Percentiles rank a stretch among this genome's conserved stretches.
Evolutionary conservation across 2,888 invertebrate genomes (phyloP).

Genomic region (Phrixothrix hirtus): DNA sequence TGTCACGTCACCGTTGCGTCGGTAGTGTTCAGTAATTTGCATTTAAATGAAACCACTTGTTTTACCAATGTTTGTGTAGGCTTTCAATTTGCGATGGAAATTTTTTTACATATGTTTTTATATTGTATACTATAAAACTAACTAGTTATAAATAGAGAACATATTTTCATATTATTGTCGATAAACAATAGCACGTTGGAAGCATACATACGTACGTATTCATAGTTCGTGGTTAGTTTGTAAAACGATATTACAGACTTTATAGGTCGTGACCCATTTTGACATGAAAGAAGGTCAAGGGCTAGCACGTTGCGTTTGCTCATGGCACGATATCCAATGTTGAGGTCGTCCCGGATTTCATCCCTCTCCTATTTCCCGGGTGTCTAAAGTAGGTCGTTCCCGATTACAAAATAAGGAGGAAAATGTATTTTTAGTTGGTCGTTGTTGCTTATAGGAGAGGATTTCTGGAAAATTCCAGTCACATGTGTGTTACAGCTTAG

Average conservation of each 20-base stretch:
- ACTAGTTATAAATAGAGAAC: too few species aligned
- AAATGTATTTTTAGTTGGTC: constrained; percentile 20
- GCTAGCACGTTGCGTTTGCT: constrained; percentile 15
- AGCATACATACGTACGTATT: too few species aligned
- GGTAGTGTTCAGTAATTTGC: too few species aligned
- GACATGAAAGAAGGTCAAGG: constrained; percentile 21
- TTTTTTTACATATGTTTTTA: too few species aligned
- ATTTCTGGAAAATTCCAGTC: background rate
- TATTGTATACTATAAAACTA: too few species aligned
- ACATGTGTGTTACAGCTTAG: background rate
- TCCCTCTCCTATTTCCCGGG: constrained; percentile 23
- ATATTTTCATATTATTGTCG: too few species aligned
- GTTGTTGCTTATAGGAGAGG: constrained; percentile 9
- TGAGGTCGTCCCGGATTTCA: constrained; percentile 29
- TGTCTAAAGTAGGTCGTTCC: constrained; percentile 21
- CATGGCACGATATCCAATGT: constrained; percentile 18
- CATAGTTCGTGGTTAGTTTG: too few species aligned
- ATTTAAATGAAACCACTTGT: too few species aligned
- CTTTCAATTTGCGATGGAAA: too few species aligned
- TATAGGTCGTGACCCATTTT: constrained; percentile 25
- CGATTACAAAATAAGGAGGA: constrained; percentile 18
- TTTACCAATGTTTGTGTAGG: too few species aligned
- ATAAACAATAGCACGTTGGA: too few species aligned
- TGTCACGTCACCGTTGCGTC: constrained; percentile 8
- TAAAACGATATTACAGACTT: too few species aligned